Conservation (phyloP, 2,888 invertebrate genomes). For the Luperina testacea region DNA sequence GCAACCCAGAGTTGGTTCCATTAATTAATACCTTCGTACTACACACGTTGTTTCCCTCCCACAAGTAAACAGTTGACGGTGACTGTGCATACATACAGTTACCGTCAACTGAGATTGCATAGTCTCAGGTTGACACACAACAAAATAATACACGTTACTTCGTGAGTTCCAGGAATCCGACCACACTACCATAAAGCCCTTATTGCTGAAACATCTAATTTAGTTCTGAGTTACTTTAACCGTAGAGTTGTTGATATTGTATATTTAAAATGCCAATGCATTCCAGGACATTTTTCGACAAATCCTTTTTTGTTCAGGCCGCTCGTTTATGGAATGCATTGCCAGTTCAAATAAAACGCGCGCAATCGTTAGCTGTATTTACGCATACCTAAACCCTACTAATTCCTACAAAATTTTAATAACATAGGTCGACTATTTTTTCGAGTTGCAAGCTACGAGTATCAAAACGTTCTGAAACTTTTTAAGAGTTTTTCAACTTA, state of each 20-base stretch:
- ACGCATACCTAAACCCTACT: neutral
- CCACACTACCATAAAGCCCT: neutral
- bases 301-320: too few species aligned
- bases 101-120: too few species aligned
- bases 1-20: conserved; percentile 66
- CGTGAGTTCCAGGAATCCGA: conserved; percentile 18
- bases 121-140: conserved; percentile 47
- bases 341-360: too few species aligned
- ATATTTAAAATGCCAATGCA: too few species aligned
- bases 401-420: too few species aligned
- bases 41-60: conserved; percentile 71
- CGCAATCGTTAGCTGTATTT: neutral
- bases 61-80: conserved; percentile 69
- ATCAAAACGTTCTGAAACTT: too few species aligned
- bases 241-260: neutral
- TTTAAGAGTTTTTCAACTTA: too few species aligned
- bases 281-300: too few species aligned
- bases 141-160: conserved; percentile 49
- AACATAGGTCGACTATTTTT: too few species aligned
- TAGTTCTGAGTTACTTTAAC: neutral
- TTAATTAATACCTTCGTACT: conserved; percentile 77
- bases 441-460: too few species aligned
- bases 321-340: too few species aligned
- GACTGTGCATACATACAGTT: conserved; percentile 30
- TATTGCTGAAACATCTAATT: neutral